Conservation (phyloP, 1,140 invertebrate species). For the Drusus annulatus region DNA sequence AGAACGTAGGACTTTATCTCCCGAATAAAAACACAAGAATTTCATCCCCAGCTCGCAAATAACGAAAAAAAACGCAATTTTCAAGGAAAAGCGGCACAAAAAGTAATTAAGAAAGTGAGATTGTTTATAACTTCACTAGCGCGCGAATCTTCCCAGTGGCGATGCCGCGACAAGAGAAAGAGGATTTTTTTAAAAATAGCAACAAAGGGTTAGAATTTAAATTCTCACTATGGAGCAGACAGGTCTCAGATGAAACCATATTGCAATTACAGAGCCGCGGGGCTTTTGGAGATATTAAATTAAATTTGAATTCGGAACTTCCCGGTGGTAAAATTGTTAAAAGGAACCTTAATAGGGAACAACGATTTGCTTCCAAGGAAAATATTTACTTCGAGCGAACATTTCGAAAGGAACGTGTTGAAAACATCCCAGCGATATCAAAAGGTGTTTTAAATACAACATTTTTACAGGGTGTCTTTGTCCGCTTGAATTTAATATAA, state of each 20-base stretch:
- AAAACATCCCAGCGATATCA: too few relatives aligned
- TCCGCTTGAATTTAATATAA: too few relatives aligned
- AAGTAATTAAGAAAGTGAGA: constrained; percentile 49
- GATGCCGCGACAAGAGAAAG: constrained; percentile 21
- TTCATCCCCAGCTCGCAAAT: constrained; percentile 23
- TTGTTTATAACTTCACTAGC: constrained; percentile 44
- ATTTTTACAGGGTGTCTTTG: too few relatives aligned
- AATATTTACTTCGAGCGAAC: too few relatives aligned
- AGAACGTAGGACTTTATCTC: constrained; percentile 20
- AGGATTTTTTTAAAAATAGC: background rate
- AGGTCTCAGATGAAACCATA: constrained; percentile 44
- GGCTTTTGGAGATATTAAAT: constrained; percentile 51
- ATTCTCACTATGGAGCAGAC: background rate
- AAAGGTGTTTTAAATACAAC: too few relatives aligned
- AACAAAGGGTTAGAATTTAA: constrained; percentile 24
- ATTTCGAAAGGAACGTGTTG: too few relatives aligned
- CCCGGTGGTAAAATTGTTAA: constrained; percentile 8
- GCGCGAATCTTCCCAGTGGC: background rate
- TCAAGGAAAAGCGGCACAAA: constrained; percentile 12
- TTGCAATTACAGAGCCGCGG: constrained; percentile 46
- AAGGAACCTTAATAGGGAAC: background rate
- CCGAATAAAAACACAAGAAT: constrained; percentile 18
- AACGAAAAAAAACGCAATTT: constrained; percentile 20
- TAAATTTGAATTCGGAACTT: constrained; percentile 52
- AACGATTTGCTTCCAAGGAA: too few relatives aligned